phyloP scores from a whole-genome alignment of 2,113 vertebrate genomes.

The Rhabdornis inornatus region DNA sequence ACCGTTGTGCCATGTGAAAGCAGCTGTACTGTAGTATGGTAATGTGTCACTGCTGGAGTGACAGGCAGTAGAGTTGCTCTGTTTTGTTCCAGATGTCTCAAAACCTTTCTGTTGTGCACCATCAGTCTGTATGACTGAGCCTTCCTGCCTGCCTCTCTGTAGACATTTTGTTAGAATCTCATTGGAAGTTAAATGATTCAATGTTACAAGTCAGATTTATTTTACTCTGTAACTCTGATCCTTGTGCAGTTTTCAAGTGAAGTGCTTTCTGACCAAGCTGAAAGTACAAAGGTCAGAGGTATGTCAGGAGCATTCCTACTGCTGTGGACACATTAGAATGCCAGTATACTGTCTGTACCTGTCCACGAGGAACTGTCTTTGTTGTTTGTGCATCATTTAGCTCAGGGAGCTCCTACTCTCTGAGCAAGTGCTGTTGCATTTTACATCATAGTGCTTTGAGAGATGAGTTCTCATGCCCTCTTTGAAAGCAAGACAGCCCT shows the following conservation, averaged over 20 bases:
- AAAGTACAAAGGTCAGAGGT: background rate
- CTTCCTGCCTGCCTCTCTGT: background rate
- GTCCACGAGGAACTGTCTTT: background rate
- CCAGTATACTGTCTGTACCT: background rate
- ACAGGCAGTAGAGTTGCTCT: background rate
- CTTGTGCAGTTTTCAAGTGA: background rate
- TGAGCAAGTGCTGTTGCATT: background rate
- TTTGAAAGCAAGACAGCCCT: background rate
- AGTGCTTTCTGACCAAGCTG: background rate
- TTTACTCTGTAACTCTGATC: background rate
- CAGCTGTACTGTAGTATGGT: background rate
- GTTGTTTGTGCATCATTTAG: background rate
- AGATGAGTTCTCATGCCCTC: background rate
- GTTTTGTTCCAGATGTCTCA: background rate
- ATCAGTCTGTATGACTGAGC: background rate
- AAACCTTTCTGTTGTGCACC: background rate
- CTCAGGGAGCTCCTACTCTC: background rate
- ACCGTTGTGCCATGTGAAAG: background rate
- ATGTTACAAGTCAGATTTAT: background rate
- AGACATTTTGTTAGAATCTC: background rate
- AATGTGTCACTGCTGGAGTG: background rate
- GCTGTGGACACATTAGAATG: background rate
- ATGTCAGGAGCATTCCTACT: background rate
- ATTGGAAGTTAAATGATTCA: background rate
- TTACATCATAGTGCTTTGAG: background rate